Conservation (phyloP, 2,888 invertebrate genomes). For the Cataglyphis livida region DNA sequence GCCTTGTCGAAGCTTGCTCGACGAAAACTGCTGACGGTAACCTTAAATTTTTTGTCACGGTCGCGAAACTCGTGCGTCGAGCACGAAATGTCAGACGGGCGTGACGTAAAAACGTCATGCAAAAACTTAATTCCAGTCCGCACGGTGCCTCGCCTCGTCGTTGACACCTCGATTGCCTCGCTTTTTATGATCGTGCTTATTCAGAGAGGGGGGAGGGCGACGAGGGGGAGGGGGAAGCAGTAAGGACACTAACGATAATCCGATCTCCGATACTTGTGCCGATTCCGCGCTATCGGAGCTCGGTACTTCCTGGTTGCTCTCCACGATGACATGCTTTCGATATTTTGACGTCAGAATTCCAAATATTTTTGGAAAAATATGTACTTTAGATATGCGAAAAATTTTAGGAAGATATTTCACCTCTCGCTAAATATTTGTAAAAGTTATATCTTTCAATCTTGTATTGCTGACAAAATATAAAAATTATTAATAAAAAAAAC, state of each 20-base stretch:
- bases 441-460: background rate
- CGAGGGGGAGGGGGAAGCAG: conserved; percentile 63
- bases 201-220: background rate
- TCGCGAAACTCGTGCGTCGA: background rate
- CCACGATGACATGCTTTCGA: background rate
- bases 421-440: too few species aligned
- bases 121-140: background rate
- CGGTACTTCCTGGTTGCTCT: background rate
- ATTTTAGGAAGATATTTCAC: background rate
- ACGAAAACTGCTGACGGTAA: background rate
- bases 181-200: conserved; percentile 42
- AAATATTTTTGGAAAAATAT: background rate
- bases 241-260: conserved; percentile 43
- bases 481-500: background rate
- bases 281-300: background rate
- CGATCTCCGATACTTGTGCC: background rate
- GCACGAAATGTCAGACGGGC: background rate
- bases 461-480: background rate
- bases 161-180: conserved; percentile 71
- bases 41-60: background rate
- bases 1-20: background rate
- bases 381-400: background rate
- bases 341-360: background rate
- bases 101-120: conserved; percentile 15
- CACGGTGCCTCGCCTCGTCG: conserved; percentile 61